Conservation (phyloP, 2,888 invertebrate genomes). For the Ceraclea dissimilis region DNA sequence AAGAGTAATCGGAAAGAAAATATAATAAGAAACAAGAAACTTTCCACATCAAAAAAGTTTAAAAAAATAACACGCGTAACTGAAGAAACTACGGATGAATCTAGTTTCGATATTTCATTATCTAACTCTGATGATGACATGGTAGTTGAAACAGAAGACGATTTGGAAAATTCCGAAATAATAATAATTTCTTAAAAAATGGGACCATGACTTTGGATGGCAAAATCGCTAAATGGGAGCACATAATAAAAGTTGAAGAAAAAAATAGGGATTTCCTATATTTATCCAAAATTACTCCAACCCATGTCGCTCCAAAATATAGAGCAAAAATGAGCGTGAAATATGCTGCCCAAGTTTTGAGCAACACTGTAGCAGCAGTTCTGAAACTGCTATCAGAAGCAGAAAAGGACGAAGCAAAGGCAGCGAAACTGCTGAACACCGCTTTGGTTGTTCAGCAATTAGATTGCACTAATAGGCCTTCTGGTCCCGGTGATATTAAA, state of each 20-base stretch:
- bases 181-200: slow-evolving; percentile 1
- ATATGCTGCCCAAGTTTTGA: slow-evolving; percentile 3
- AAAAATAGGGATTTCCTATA: slow-evolving; percentile 1
- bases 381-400: background rate
- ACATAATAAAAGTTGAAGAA: background rate
- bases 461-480: background rate
- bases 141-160: too few relatives aligned
- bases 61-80: too few relatives aligned
- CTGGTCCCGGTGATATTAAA: background rate
- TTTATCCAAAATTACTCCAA: background rate
- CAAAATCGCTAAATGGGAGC: background rate
- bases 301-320: background rate
- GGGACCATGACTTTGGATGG: background rate
- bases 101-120: too few relatives aligned
- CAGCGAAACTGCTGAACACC: background rate
- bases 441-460: background rate
- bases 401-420: background rate
- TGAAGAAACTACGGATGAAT: too few relatives aligned
- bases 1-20: too few relatives aligned
- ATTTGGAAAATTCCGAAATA: too few relatives aligned
- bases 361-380: background rate
- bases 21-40: too few relatives aligned
- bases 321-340: background rate
- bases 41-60: too few relatives aligned
- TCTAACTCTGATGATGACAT: too few relatives aligned